Conservation (phyloP, 2,888 invertebrate genomes). For the Cylloceria caligata region DNA sequence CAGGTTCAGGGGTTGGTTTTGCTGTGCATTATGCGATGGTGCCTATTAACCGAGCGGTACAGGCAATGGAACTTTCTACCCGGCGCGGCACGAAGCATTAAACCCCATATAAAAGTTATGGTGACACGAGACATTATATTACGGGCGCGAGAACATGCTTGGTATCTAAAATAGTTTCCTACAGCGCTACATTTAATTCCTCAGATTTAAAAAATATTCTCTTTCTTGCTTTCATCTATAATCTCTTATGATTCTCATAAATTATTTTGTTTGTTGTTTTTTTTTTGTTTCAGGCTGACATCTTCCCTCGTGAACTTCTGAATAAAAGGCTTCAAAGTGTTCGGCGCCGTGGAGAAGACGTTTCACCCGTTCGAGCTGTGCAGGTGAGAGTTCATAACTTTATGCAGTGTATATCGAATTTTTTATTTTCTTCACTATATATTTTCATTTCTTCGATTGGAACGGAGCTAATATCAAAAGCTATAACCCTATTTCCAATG, state of each 20-base stretch:
- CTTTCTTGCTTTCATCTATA: background rate
- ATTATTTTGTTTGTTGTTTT: conserved; percentile 75
- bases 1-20: conserved; percentile 25
- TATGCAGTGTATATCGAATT: conserved; percentile 4
- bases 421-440: conserved; percentile 21
- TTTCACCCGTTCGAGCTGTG: conserved; percentile 88
- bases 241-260: background rate
- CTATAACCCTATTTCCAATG: background rate
- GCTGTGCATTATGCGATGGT: background rate
- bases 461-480: background rate
- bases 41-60: conserved; percentile 77
- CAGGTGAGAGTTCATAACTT: conserved; percentile 83
- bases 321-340: conserved; percentile 89
- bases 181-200: conserved; percentile 1
- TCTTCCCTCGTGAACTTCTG: conserved; percentile 84
- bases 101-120: conserved; percentile 76
- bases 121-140: conserved; percentile 58
- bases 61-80: conserved; percentile 82
- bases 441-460: conserved; percentile 6
- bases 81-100: conserved; percentile 78
- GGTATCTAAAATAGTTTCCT: conserved; percentile 19
- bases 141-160: conserved; percentile 15
- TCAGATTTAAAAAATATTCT: conserved; percentile 4
- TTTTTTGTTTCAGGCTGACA: conserved; percentile 86
- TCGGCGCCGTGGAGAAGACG: conserved; percentile 88